Conservation (phyloP, 1,140 invertebrate species). For the Mya arenaria region DNA sequence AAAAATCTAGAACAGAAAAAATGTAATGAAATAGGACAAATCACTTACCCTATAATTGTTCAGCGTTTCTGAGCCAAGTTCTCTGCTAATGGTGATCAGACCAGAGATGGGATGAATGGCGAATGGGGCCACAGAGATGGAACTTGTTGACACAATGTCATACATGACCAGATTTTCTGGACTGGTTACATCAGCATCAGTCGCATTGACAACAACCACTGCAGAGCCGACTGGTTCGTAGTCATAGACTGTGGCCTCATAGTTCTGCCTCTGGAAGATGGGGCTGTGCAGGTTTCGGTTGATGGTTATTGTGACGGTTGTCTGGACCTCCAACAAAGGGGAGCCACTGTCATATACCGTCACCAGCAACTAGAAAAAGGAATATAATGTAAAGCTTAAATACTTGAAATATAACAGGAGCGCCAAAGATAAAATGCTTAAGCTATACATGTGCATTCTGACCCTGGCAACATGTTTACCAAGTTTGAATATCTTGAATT, state of each 20-base stretch:
- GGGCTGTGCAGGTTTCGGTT: slow-evolving; percentile 60
- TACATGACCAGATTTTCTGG: slow-evolving; percentile 68
- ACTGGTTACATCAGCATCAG: slow-evolving; percentile 66
- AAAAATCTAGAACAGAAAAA: no score
- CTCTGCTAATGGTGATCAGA: slow-evolving; percentile 50
- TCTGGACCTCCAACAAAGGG: slow-evolving; percentile 45
- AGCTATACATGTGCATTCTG: no score
- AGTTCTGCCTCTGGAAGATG: slow-evolving; percentile 33
- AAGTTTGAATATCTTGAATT: no score
- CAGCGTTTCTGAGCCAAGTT: slow-evolving; percentile 53
- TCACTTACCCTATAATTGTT: slow-evolving; percentile 44
- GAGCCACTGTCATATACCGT: slow-evolving; percentile 56
- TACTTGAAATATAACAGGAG: no score
- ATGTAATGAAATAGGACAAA: no score
- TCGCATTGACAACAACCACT: slow-evolving; percentile 65
- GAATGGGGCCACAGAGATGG: slow-evolving; percentile 58
- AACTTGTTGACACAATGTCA: slow-evolving; percentile 20
- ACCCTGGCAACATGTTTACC: no score
- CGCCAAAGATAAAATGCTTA: no score
- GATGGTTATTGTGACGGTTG: slow-evolving; percentile 56
- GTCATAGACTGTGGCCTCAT: slow-evolving; percentile 63
- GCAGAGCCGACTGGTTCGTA: slow-evolving; percentile 60
- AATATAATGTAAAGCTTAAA: no score
- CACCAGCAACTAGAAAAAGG: slow-evolving; percentile 61
- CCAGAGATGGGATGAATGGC: slow-evolving; percentile 63